phyloP scores from a whole-genome alignment of 2,797 vertebrate species.

The Rhinoraja longicauda region DNA sequence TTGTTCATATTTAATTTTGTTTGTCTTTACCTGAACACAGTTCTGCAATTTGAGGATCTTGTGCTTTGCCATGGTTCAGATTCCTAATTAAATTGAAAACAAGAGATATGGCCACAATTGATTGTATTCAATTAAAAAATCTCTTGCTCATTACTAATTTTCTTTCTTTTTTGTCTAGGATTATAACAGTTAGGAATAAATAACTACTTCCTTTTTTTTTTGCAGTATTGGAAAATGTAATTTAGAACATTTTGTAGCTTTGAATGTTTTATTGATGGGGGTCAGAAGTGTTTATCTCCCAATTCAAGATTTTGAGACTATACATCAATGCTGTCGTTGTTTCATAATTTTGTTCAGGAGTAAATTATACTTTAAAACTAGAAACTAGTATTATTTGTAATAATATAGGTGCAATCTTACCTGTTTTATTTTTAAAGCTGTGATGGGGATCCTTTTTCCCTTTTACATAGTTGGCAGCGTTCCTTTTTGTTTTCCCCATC shows the following conservation, averaged over 20 bases:
- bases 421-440: slow-evolving; percentile 8
- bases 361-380: not conserved
- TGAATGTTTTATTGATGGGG: not conserved
- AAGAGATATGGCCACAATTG: not conserved
- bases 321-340: not conserved
- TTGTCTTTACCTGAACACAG: not conserved
- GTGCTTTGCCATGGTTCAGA: not conserved
- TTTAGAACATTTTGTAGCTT: slow-evolving; percentile 20
- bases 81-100: not conserved
- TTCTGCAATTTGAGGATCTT: not conserved
- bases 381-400: not conserved
- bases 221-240: slow-evolving; percentile 19
- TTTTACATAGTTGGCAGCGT: slow-evolving; percentile 17
- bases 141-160: not conserved
- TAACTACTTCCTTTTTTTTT: slow-evolving; percentile 7
- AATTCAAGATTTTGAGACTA: not conserved
- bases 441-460: not conserved
- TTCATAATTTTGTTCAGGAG: not conserved
- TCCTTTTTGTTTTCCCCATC: slow-evolving; percentile 3
- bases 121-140: not conserved
- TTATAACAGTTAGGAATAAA: slow-evolving; percentile 6
- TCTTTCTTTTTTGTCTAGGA: slow-evolving; percentile 27
- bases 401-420: not conserved
- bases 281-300: not conserved
- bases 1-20: not conserved